Conservation (phyloP, 2,113 vertebrate genomes). For the Pelobates fuscus region DNA sequence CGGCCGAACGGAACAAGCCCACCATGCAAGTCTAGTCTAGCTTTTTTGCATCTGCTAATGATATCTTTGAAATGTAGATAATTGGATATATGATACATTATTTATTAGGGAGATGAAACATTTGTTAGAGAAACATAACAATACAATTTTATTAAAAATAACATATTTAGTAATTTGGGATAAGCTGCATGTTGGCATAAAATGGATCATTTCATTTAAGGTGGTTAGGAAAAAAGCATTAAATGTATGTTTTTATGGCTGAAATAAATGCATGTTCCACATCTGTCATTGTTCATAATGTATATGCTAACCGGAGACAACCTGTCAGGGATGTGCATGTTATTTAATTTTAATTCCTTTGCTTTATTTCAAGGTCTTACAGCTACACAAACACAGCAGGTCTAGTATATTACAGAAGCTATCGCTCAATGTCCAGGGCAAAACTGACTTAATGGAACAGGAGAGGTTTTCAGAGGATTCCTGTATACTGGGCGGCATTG, state of each 20-base stretch:
- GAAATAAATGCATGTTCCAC: background rate
- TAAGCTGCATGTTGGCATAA: too few species aligned
- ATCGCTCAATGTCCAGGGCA: background rate
- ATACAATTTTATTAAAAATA: too few species aligned
- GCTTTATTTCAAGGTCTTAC: constrained; percentile 45
- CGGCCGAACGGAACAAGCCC: too few species aligned
- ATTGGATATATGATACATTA: too few species aligned
- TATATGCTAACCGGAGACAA: constrained; percentile 17
- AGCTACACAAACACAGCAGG: constrained; percentile 24
- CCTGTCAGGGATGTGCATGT: constrained; percentile 30
- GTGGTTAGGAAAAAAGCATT: too few species aligned
- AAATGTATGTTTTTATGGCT: background rate
- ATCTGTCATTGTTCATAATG: constrained; percentile 14
- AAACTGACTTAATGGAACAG: background rate
- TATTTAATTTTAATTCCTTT: constrained; percentile 32
- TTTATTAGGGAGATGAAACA: too few species aligned
- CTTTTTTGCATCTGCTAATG: too few species aligned
- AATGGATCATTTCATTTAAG: too few species aligned
- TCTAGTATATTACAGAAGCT: background rate
- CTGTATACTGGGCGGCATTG: background rate
- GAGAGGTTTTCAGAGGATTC: background rate
- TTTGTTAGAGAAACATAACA: too few species aligned
- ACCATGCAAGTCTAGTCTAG: too few species aligned
- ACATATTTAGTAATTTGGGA: too few species aligned
- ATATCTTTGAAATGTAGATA: too few species aligned